Evolutionary conservation across 2,113 vertebrate species (phyloP).

Genomic region (Phyllopteryx taeniolatus): DNA sequence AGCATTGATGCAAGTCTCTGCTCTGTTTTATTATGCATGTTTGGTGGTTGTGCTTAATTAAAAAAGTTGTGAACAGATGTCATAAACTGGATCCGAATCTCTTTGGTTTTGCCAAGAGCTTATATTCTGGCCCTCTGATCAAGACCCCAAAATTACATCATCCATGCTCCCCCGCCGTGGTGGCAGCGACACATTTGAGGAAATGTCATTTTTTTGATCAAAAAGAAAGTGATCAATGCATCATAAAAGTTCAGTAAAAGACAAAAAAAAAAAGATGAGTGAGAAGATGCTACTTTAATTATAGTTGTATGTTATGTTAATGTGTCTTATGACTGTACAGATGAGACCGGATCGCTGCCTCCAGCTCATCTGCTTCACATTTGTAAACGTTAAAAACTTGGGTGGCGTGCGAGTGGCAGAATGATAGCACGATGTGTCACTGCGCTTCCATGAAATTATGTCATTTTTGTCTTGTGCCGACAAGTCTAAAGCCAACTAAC

Average conservation of each 20-base stretch:
- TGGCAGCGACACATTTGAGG: not conserved
- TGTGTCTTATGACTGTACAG: not conserved
- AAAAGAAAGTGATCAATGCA: not conserved
- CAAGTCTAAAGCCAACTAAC: not conserved
- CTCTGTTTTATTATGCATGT: not conserved
- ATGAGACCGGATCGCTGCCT: not conserved
- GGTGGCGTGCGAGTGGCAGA: conserved; percentile 3
- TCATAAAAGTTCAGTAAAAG: not conserved
- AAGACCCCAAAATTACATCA: conserved; percentile 1
- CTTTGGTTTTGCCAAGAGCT: not conserved
- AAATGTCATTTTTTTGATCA: not conserved
- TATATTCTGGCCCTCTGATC: not conserved
- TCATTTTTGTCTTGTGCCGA: conserved; percentile 4
- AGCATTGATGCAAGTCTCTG: not conserved
- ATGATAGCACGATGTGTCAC: not conserved
- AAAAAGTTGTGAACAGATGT: no score
- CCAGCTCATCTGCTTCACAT: conserved; percentile 7
- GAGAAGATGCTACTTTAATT: not conserved
- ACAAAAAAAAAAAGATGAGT: not conserved
- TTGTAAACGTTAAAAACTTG: not conserved
- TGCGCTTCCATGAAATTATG: not conserved
- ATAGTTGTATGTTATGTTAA: not conserved
- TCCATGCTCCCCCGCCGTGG: not conserved
- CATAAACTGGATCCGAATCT: not conserved
- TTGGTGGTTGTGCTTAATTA: not conserved